Conservation (phyloP, 2,113 vertebrate species). For the Phrynocephalus versicolor region DNA sequence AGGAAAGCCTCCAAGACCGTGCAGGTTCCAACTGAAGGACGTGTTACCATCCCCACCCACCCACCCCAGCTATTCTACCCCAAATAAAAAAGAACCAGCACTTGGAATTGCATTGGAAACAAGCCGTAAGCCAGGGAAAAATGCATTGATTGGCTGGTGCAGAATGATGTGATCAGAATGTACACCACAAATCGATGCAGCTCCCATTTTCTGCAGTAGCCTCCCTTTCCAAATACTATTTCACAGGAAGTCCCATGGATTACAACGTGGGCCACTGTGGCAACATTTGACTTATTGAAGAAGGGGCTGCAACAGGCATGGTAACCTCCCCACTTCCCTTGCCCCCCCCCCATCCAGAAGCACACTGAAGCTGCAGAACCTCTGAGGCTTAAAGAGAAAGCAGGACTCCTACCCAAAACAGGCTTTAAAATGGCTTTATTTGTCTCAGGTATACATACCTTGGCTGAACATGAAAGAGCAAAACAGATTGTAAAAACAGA, state of each 20-base stretch:
- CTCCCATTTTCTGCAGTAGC: background rate
- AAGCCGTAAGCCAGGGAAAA: background rate
- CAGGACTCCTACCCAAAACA: background rate
- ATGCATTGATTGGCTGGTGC: background rate
- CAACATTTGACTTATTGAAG: background rate
- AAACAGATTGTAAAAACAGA: constrained; percentile 53
- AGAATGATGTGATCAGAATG: background rate
- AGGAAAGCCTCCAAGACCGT: no score
- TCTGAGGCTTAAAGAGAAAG: background rate
- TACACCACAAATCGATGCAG: background rate
- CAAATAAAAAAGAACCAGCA: background rate
- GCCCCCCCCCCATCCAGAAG: background rate
- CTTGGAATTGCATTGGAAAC: background rate
- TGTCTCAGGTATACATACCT: constrained; percentile 65
- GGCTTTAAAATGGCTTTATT: constrained; percentile 53
- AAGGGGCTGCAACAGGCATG: background rate
- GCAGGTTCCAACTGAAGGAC: no score
- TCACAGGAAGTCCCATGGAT: background rate
- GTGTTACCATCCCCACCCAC: no score
- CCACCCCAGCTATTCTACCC: no score
- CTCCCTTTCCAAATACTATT: background rate
- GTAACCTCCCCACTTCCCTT: no score
- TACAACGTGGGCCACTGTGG: background rate
- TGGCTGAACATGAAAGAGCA: constrained; percentile 64
- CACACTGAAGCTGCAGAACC: background rate